Evolutionary conservation across 2,888 invertebrate genomes (phyloP), one percentile per base, ranked within the genome.

Genomic region (Sthenelais limicola): DNA sequence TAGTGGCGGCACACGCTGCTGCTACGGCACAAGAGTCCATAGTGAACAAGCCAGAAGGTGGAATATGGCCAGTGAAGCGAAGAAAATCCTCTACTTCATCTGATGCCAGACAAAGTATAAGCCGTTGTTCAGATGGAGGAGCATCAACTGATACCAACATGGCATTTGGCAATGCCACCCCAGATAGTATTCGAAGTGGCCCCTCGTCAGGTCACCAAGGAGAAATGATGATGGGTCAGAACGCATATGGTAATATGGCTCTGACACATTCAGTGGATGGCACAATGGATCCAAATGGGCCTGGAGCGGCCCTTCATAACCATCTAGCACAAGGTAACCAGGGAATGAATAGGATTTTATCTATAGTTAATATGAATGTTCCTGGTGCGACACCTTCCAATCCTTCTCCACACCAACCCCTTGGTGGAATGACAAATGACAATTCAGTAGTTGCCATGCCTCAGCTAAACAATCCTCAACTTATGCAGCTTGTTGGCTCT

Each of bases 1-100:
- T 80, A 68, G 80, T 78, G 15, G 75, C 76, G 24, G 72, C 75
- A 48, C 73, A 77, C 7, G 62, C 71, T 3, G 51, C 56, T 21
- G 70, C 70, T 7, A 70, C 49, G 3, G 70, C 70, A 32, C 49
- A 48, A 18, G 68, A 68, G 35, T 49, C 68, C 1, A 51, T 33
- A 24, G 68, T 30, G n/a, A 51, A 51, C 32, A 49, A 68, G n/a
- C 48, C 33, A 9, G 68, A 68, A 18, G n/a, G 51, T 51, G 68
- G 51, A 5, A 68, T 33, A 49, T 51, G 51, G 68, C 48, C 48
- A 30, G 33, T 12, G 3, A 68, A 68, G 33, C 49, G 68, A 30
- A 24, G 68, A 7, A 68, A 68, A 68, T 68, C 68, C 28, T 47
- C 49, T 12, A 49, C 68, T 3, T 48, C 49, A 9, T 33, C 49